Base-by-base conservation (phyloP, 2,113 vertebrate species). In the Menidia beryllina region DNA sequence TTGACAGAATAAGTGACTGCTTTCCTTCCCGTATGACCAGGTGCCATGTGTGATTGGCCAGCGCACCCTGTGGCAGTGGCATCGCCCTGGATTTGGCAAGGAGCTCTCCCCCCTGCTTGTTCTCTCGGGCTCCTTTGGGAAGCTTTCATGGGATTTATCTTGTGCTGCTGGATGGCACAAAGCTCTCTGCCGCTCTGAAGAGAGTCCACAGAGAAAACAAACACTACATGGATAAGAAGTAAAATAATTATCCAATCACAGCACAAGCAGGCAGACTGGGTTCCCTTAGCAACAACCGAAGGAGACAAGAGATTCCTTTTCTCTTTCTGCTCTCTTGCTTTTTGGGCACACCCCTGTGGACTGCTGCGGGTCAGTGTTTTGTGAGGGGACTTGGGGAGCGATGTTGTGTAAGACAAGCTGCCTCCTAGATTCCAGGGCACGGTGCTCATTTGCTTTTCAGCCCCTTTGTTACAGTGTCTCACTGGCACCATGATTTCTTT, bases 241-340 rank as follows among this genome's bases (percentile, higher is more conserved):
- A 72, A 84, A 91, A 90, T 90, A 89, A 92, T 86, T 88, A 89
- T 89, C 88, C 87, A 92, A 91, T 91, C 90, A 89, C 86, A 84
- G 88, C 87, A 88, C 87, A 88, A 83, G 85, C 48, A 88, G 80
- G 77, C 85, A 89, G 90, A 87, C 74, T 64, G 79, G 91, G 91
- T 92, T 93, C 79, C 90, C 89, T 87, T 91, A 90, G 92, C 90
- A 91, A 90, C 91, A 91, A 88, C 89, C 87, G 85, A 87, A 79
- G 82, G 59, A 89, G 79, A 90, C 86, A 86, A 81, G 84, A 90
- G 89, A 90, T 85, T 91, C 78, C 55, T 75, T 83, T 86, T 77
- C 75, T 68, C 56, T 88, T 81, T 86, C 51, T 83, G 72, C 80
- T 86, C 75, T 63, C 67, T 83, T 85, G 71, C 73, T 87, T 89